Conservation (phyloP, 2,113 vertebrate species). For the Myocastor coypus region DNA sequence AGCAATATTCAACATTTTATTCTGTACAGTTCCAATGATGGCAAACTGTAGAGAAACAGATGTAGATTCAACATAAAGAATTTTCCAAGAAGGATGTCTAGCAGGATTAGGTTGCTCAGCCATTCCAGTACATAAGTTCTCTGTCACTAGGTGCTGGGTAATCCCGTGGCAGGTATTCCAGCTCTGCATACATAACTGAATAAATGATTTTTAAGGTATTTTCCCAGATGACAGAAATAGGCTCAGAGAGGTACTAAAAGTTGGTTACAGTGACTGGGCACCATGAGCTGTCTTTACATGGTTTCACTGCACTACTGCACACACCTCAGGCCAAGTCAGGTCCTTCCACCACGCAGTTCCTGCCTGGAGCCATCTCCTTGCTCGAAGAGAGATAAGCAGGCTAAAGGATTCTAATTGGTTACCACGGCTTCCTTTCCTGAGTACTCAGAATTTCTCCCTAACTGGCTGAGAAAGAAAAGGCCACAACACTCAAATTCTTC, state of each 20-base stretch:
- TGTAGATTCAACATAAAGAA: slow-evolving; percentile 75
- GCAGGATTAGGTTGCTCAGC: background rate
- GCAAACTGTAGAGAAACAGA: slow-evolving; percentile 71
- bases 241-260: background rate
- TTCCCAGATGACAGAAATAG: background rate
- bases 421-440: background rate
- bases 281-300: background rate
- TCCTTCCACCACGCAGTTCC: background rate
- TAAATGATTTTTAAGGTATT: slow-evolving; percentile 30
- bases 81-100: slow-evolving; percentile 54
- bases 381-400: background rate
- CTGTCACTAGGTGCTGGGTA: background rate
- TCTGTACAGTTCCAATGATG: slow-evolving; percentile 62
- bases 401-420: background rate
- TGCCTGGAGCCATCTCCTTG: background rate
- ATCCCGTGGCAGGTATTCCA: background rate
- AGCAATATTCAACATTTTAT: slow-evolving; percentile 73
- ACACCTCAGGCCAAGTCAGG: background rate
- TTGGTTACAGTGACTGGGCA: background rate
- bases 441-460: slow-evolving; percentile 35
- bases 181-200: background rate
- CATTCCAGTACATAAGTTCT: background rate
- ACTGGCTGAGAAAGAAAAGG: background rate
- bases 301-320: background rate
- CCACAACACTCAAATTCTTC: background rate